phyloP scores from a whole-genome alignment of 2,888 invertebrate species.

The Scaptomyza flava region DNA sequence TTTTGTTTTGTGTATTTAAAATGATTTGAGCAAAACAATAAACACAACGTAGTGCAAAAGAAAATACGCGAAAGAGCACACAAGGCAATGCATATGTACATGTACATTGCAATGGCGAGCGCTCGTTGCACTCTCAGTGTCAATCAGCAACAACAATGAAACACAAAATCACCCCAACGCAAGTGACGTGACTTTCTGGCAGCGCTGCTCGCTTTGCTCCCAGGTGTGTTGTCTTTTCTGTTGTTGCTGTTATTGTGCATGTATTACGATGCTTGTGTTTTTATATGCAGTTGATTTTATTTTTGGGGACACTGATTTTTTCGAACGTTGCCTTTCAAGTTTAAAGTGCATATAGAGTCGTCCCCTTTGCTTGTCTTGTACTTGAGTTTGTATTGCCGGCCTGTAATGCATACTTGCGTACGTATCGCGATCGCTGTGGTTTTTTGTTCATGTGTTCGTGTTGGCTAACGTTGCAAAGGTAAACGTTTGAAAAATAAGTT shows the following conservation, averaged over 20 bases:
- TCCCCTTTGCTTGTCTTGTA: slow-evolving; percentile 6
- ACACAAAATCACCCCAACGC: slow-evolving; percentile 42
- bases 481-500: slow-evolving; percentile 61
- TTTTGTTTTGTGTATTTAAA: slow-evolving; percentile 6
- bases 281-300: slow-evolving; percentile 39
- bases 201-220: slow-evolving; percentile 47
- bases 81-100: slow-evolving; percentile 5
- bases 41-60: slow-evolving; percentile 52
- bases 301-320: slow-evolving; percentile 69
- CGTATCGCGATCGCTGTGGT: slow-evolving; percentile 4
- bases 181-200: slow-evolving; percentile 63
- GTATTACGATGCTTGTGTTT: slow-evolving; percentile 18
- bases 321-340: slow-evolving; percentile 42
- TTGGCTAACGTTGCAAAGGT: slow-evolving; percentile 32
- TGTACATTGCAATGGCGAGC: slow-evolving; percentile 51
- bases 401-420: slow-evolving; percentile 14
- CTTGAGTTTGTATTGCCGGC: slow-evolving; percentile 30
- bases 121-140: slow-evolving; percentile 57
- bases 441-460: slow-evolving; percentile 15
- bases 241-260: slow-evolving; percentile 39
- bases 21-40: slow-evolving; percentile 46
- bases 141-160: slow-evolving; percentile 27
- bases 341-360: slow-evolving; percentile 51
- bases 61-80: slow-evolving; percentile 36
- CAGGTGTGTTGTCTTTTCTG: slow-evolving; percentile 47